Base-by-base conservation (phyloP, 1,140 invertebrate species). In the Coenobita brevimanus region DNA sequence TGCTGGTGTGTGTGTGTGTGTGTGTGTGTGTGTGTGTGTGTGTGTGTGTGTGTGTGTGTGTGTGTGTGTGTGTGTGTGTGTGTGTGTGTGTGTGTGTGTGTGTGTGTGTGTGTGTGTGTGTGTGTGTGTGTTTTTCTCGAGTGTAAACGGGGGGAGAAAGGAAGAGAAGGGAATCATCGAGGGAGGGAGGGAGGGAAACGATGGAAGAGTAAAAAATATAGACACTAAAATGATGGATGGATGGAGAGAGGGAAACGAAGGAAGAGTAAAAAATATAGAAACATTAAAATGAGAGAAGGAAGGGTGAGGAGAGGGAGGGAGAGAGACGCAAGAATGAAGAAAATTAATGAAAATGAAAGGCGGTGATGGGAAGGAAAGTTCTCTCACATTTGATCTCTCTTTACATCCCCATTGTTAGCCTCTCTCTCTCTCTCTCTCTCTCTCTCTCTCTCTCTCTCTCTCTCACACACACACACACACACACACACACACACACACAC, bases 11-110 rank as follows among this genome's bases (percentile, higher is more conserved):
- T 73, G 69, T 73, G 69, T 73, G 69, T 73, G 69, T 73, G 69
- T 73, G 69, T 73, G 69, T 73, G 69, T 73, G 69, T 73, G 69
- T 73, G 69, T 73, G 69, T 73, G 69, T 73, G 69, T 73, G 69
- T 73, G 69, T 73, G 69, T 73, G 69, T 73, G 69, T 73, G 69
- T 73, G 69, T 73, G 69, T 73, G 69, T 73, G 71, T 75, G 71
- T 75, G 71, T 75, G 71, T 75, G 71, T 75, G 71, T 75, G 71
- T 75, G 71, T 75, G 71, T 75, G 71, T 75, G 73, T 41, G 30
- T 67, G 62, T 67, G 62, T 67, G 62, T 67, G 62, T 67, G 62
- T 67, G 62, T 67, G 62, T 67, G 62, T 67, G 62, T 67, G 62
- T 67, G 62, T 67, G 62, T 67, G 62, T 67, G 62, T 67, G 62